phyloP scores from a whole-genome alignment of 1,140 invertebrate genomes.

The Apis cerana region DNA sequence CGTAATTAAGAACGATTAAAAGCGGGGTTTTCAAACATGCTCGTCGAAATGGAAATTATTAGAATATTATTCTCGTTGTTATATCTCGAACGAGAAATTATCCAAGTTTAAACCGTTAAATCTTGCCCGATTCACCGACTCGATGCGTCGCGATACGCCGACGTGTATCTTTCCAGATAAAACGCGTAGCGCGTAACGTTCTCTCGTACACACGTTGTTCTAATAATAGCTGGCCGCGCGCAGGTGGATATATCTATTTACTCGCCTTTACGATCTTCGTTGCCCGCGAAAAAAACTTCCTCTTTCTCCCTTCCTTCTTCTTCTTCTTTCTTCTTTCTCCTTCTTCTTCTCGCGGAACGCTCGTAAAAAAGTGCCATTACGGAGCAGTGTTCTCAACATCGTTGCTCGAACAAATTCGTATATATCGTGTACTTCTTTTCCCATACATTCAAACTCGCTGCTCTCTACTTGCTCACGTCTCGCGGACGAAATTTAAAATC shows the following conservation, averaged over 20 bases:
- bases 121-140: background rate
- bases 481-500: background rate
- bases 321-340: too few relatives aligned
- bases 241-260: conserved; percentile 53
- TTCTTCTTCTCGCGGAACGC: too few relatives aligned
- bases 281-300: conserved; percentile 32
- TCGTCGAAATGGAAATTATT: too few relatives aligned
- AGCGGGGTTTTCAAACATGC: too few relatives aligned
- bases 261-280: conserved; percentile 33
- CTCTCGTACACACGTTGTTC: background rate
- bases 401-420: too few relatives aligned
- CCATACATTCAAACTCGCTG: background rate
- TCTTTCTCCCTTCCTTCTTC: too few relatives aligned
- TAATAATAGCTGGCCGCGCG: conserved; percentile 13
- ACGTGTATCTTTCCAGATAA: background rate
- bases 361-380: too few relatives aligned
- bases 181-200: background rate
- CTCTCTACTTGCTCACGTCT: background rate
- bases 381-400: too few relatives aligned
- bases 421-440: background rate
- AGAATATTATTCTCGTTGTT: too few relatives aligned
- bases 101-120: too few relatives aligned
- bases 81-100: too few relatives aligned
- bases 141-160: background rate
- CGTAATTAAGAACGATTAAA: too few relatives aligned